Percentiles rank a stretch among this genome's conserved stretches.
These are phyloP conservation scores for Actias luna DNA, from an alignment of 2,888 invertebrate species.

Conservation along the genomic window DNA sequence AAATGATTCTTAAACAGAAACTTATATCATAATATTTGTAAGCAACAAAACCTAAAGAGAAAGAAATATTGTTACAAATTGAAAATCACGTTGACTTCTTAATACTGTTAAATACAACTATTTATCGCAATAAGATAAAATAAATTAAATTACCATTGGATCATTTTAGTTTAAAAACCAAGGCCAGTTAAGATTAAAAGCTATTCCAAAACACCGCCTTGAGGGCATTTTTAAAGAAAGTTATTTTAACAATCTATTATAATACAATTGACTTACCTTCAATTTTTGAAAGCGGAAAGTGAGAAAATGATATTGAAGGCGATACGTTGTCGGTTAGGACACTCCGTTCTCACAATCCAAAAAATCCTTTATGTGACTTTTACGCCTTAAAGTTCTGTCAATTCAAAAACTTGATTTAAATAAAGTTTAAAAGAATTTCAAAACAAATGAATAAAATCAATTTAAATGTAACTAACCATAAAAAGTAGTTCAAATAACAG, in stretches of 20 bases:
- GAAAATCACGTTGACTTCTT: not conserved
- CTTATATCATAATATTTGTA: too few relatives aligned
- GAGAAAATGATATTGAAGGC: constrained; percentile 54
- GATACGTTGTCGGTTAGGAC: constrained; percentile 52
- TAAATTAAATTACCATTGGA: constrained; percentile 26
- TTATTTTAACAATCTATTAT: constrained; percentile 61
- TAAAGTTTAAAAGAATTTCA: constrained; percentile 29
- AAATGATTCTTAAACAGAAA: too few relatives aligned
- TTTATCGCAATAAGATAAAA: constrained; percentile 30
- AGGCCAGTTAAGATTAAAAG: constrained; percentile 42
- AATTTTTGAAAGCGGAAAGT: constrained; percentile 72
- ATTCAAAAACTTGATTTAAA: constrained; percentile 24
- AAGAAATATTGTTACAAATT: too few relatives aligned
- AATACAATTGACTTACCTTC: constrained; percentile 60
- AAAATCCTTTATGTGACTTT: constrained; percentile 63
- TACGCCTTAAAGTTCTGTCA: constrained; percentile 47
- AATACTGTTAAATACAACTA: not conserved
- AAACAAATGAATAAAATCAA: constrained; percentile 33
- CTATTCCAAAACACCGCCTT: constrained; percentile 41
- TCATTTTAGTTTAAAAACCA: constrained; percentile 39
- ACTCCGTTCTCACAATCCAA: constrained; percentile 65
- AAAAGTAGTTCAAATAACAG: constrained; percentile 35
- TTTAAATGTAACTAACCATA: constrained; percentile 38
- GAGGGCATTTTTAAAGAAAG: constrained; percentile 44
- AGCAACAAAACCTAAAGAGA: too few relatives aligned